These are phyloP conservation scores for Drosophila repletoides DNA, from an alignment of 1,140 invertebrate species.

Conservation along the genomic window DNA sequence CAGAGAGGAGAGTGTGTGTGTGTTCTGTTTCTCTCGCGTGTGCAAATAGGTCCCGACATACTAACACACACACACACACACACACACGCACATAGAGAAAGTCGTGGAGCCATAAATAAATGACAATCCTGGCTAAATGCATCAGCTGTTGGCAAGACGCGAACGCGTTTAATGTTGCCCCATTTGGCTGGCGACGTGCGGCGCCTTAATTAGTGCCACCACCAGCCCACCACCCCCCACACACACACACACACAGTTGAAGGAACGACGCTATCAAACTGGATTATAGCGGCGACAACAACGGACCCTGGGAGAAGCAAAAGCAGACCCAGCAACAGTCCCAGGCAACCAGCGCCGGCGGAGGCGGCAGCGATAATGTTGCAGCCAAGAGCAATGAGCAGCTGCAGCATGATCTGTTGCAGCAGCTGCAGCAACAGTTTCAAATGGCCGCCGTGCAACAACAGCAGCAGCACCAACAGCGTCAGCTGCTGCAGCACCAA, in stretches of 20 bases:
- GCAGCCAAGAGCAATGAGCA: conserved; percentile 46
- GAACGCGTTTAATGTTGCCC: conserved; percentile 25
- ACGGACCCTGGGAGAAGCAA: conserved; percentile 79
- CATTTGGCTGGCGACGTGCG: conserved; percentile 31
- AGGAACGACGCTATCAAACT: conserved; percentile 53
- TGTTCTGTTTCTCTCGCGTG: not conserved
- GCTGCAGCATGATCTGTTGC: conserved; percentile 66
- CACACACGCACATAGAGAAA: too few species aligned
- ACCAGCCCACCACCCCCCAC: not conserved
- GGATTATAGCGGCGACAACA: conserved; percentile 74
- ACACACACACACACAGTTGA: not conserved
- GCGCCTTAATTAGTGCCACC: conserved; percentile 17
- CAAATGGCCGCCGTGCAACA: conserved; percentile 57
- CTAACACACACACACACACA: not conserved
- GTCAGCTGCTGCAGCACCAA: conserved; percentile 53
- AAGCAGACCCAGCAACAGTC: conserved; percentile 44
- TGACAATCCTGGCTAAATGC: conserved; percentile 19
- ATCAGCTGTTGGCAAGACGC: conserved; percentile 33
- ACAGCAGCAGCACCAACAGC: conserved; percentile 48
- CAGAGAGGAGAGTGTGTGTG: conserved; percentile 10
- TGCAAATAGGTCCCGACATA: not conserved
- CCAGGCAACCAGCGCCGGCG: not conserved
- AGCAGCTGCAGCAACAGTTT: conserved; percentile 66
- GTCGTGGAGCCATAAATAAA: conserved; percentile 26
- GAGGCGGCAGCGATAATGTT: not conserved